These are phyloP conservation scores for Conchocele bisecta DNA, from an alignment of 2,888 invertebrate species.

Conservation along the genomic window DNA sequence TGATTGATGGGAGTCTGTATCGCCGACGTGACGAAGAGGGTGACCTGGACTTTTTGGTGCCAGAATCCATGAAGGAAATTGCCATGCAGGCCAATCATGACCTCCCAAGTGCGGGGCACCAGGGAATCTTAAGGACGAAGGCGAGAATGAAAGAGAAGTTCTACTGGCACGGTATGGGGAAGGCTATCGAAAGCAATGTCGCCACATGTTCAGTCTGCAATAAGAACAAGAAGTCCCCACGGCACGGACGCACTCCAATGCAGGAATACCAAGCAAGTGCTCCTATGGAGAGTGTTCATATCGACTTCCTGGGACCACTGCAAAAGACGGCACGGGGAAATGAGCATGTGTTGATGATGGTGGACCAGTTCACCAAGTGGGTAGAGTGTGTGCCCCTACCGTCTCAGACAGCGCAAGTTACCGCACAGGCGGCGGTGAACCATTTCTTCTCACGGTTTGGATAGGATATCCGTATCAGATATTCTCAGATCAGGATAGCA, in stretches of 20 bases:
- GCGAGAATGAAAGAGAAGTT: conserved; percentile 9
- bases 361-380: conserved; percentile 21
- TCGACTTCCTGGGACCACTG: conserved; percentile 14
- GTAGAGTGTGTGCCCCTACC: conserved; percentile 10
- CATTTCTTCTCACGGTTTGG: conserved; percentile 27
- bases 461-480: conserved; percentile 13
- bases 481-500: conserved; percentile 18
- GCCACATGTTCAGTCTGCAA: conserved; percentile 6
- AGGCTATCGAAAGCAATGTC: conserved; percentile 6
- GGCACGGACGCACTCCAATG: conserved; percentile 1
- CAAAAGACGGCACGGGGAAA: conserved; percentile 9
- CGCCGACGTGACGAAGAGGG: background rate
- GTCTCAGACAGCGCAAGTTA: conserved; percentile 4
- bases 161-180: conserved; percentile 23
- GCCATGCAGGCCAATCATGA: conserved; percentile 14
- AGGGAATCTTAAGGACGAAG: conserved; percentile 22
- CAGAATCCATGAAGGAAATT: conserved; percentile 3
- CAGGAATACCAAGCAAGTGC: conserved; percentile 15
- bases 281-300: conserved; percentile 18
- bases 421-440: conserved; percentile 6
- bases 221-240: background rate
- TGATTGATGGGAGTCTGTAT: background rate
- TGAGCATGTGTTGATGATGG: conserved; percentile 28
- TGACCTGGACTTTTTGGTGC: background rate
- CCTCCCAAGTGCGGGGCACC: conserved; percentile 39